Evolutionary conservation across 2,113 vertebrate genomes (phyloP), one percentile per base, ranked within the genome.

Genomic region (Grammomys surdaster): DNA sequence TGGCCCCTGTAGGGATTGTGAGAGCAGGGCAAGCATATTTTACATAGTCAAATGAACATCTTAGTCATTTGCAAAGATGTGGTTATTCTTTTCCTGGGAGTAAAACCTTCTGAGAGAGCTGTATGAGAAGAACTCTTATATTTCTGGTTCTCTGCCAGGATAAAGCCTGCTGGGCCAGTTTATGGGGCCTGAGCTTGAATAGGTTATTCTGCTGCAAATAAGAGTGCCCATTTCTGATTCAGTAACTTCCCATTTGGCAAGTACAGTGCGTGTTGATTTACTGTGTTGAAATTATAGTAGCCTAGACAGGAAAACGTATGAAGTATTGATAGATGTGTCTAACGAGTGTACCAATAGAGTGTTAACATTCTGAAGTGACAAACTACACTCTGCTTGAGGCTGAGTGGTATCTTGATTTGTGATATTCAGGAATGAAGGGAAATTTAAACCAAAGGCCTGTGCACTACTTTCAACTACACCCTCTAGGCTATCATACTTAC

Each of bases 171-270:
- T 65, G 82, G 88, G 77, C 78, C 56, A 91, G 54, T 90, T 86
- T 54, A 46, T 81, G 67, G 95, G 7, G 97, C 40, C 28, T 63
- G 85, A 69, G 54, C 51, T 88, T 69, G 84, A 97, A 80, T 51
- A 40, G 88, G 33, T 14, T 82, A 65, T 88, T 96, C 90, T 88
- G 33, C n/a, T 69, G 43, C n/a, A 73, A 54, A 89, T 1, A 40
- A 82, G n/a, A 89, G 89, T 7, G 56, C 54, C 94, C 96, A 72
- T 31, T 92, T 93, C 84, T 65, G 81, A 65, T 31, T 88, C 12
- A 69, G 70, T 82, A 92, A 91, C 65, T 95, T 97, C 91, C 93
- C n/a, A 78, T n/a, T 89, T 97, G 96, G 93, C 94, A 87, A 88
- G 75, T 81, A 81, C 92, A 51, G 20, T 1, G 1, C 85, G 56